Conservation (phyloP, 2,113 vertebrate genomes). For the Apteryx owenii region DNA sequence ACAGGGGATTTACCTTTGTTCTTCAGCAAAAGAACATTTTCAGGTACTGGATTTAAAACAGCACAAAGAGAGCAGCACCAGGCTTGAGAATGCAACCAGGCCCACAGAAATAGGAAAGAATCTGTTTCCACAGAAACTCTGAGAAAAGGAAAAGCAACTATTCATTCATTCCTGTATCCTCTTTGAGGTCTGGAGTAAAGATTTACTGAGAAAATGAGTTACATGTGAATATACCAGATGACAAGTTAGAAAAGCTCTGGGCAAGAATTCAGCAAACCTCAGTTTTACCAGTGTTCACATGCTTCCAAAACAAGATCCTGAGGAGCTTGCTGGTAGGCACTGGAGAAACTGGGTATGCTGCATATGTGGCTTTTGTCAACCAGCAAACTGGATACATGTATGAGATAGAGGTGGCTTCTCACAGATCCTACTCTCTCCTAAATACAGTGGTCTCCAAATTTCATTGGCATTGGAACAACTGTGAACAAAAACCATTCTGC, state of each 20-base stretch:
- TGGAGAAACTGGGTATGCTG: not conserved
- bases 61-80: not conserved
- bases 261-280: conserved; percentile 51
- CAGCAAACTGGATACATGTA: not conserved
- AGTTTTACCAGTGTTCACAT: conserved; percentile 12
- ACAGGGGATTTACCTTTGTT: not conserved
- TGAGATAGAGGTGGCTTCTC: conserved; percentile 6
- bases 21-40: not conserved
- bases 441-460: not conserved
- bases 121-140: conserved; percentile 19
- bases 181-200: conserved; percentile 42
- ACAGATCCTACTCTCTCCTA: not conserved
- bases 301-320: conserved; percentile 37
- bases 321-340: not conserved
- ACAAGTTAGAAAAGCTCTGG: conserved; percentile 52
- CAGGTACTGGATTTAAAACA: not conserved
- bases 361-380: not conserved
- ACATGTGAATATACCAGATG: conserved; percentile 38
- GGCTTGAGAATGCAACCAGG: not conserved
- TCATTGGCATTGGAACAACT: not conserved
- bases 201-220: conserved; percentile 38
- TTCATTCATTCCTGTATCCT: conserved; percentile 17
- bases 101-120: not conserved
- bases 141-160: conserved; percentile 13
- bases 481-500: not conserved